Base-by-base conservation (phyloP, 2,113 vertebrate species). In the Paramisgurnus dabryanus region DNA sequence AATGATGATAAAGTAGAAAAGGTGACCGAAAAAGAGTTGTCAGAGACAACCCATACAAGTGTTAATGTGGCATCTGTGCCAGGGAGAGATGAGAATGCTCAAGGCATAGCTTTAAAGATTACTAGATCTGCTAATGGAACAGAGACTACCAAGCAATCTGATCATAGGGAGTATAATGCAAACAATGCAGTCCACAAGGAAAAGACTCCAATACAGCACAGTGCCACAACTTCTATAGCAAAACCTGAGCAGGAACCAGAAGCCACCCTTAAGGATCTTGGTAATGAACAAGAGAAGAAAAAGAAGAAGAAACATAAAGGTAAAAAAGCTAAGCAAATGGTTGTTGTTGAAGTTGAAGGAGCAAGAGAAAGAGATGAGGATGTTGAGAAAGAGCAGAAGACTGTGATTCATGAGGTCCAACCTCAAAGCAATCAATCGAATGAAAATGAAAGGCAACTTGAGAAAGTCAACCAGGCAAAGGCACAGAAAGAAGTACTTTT, bases 401-500 rank as follows among this genome's bases (percentile, higher is more conserved):
- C 80, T 7, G 76, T 80, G 53, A 57, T 70, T 65, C 64, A 49
- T 58, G 49, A 73, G 10, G 60, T 49, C 4, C 5, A 43, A 47
- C 2, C 55, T 69, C 66, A 74, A 58, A 74, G 43, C 67, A n/a
- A 79, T 47, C 61, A 43, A 0, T 1, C 58, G 78, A 85, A 73
- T 80, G 74, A 83, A 17, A 85, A 77, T 49, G 43, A 22, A 49
- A 85, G 86, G 40, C 34, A 81, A 3, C 80, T 81, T 79, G 85
- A 84, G 43, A 91, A 87, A 55, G 86, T 85, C 0, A 5, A 68
- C 85, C 85, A 91, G 34, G 73, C 88, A 13, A 55, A 70, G 0
- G 60, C 85, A 2, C 90, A 93, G 86, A 90, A 91, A 70, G 90
- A 90, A 12, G 87, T 88, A 0, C 80, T 93, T 84, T 65, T 92